Evolutionary conservation across 2,113 vertebrate genomes (phyloP).

Genomic region (Varanus komodoensis): DNA sequence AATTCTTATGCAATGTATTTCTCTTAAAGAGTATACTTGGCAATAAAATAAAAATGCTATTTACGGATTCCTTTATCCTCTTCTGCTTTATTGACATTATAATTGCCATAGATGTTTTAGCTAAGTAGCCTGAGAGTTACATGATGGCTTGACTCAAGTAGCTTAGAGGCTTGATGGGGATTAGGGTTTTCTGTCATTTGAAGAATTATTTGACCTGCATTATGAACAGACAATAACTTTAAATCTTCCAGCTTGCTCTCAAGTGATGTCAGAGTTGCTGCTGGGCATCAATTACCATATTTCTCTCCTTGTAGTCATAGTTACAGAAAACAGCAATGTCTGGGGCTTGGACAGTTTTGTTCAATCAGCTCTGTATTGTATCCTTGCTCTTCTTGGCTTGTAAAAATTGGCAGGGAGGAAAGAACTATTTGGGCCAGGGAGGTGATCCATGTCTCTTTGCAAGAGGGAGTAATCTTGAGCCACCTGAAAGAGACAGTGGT

Average conservation of each 20-base stretch:
- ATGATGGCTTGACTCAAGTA: constrained; percentile 42
- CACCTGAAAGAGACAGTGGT: too few species aligned
- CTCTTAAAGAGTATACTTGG: neutral
- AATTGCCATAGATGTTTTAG: constrained; percentile 56
- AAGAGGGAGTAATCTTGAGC: too few species aligned
- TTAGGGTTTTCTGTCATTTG: constrained; percentile 40
- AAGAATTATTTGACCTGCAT: constrained; percentile 37
- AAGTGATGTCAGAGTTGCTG: constrained; percentile 23
- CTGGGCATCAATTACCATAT: neutral
- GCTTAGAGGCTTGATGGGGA: constrained; percentile 25
- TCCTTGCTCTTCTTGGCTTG: too few species aligned
- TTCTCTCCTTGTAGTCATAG: neutral
- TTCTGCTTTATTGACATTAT: constrained; percentile 47
- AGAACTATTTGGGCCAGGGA: too few species aligned
- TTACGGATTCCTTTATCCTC: constrained; percentile 57
- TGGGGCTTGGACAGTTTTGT: too few species aligned
- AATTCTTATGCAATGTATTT: constrained; percentile 31
- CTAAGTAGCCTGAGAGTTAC: constrained; percentile 42
- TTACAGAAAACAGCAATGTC: constrained; percentile 17
- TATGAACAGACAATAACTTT: constrained; percentile 42
- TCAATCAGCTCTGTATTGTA: too few species aligned
- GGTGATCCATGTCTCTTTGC: too few species aligned
- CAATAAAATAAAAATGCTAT: constrained; percentile 31
- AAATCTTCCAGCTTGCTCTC: constrained; percentile 37
- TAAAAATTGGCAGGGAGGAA: too few species aligned